These are phyloP conservation scores for Channa argus DNA, from an alignment of 2,113 vertebrate species.

Conservation along the genomic window DNA sequence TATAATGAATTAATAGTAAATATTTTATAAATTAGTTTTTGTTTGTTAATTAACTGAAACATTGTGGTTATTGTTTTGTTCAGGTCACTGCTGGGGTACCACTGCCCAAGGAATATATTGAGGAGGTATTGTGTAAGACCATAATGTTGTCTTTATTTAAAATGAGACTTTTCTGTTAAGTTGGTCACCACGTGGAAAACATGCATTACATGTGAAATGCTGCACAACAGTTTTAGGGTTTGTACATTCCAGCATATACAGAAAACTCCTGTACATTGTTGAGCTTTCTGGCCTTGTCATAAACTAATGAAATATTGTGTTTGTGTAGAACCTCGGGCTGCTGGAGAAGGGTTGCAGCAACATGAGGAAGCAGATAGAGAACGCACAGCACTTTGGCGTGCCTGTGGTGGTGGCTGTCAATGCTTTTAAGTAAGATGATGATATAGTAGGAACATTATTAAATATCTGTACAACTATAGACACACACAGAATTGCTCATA, in stretches of 20 bases:
- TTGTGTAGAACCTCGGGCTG: slow-evolving; percentile 90
- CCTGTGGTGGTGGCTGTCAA: slow-evolving; percentile 97
- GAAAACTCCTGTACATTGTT: background rate
- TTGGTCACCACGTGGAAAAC: too few relatives aligned
- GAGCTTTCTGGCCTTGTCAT: background rate
- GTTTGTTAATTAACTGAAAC: too few relatives aligned
- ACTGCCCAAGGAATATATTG: slow-evolving; percentile 91
- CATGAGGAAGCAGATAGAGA: slow-evolving; percentile 95
- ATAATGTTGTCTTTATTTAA: background rate
- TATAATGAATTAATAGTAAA: too few relatives aligned
- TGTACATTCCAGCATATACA: background rate
- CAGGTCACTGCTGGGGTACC: slow-evolving; percentile 95
- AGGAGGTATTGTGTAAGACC: slow-evolving; percentile 87
- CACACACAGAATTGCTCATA: too few relatives aligned
- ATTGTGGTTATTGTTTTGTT: slow-evolving; percentile 10
- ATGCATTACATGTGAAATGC: too few relatives aligned
- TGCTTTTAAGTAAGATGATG: slow-evolving; percentile 90
- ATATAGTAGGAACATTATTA: too few relatives aligned
- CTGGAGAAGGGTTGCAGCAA: slow-evolving; percentile 94
- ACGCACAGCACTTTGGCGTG: slow-evolving; percentile 91
- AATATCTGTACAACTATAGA: too few relatives aligned
- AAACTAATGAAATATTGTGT: background rate
- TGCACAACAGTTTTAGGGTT: too few relatives aligned
- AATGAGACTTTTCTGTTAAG: background rate
- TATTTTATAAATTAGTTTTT: too few relatives aligned